Conservation (phyloP, 2,797 vertebrate genomes). For the Crocodylus rhombifer region DNA sequence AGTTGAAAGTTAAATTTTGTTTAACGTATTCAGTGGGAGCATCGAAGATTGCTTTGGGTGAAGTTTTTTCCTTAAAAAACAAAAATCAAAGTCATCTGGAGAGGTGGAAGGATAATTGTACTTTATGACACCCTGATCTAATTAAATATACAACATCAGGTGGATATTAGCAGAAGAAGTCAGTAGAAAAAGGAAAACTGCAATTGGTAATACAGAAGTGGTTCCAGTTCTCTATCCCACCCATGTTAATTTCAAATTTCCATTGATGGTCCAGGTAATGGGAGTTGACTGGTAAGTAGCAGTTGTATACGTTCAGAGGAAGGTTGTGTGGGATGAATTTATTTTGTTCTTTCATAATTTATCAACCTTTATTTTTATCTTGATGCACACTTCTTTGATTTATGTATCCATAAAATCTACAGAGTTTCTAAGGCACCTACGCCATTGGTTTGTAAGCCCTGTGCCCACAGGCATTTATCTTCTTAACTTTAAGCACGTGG, state of each 20-base stretch:
- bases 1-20: background rate
- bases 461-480: background rate
- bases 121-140: background rate
- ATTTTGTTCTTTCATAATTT: background rate
- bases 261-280: background rate
- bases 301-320: background rate
- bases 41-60: background rate
- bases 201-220: accelerated
- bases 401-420: background rate
- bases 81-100: background rate
- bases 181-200: accelerated
- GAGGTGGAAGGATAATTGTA: background rate
- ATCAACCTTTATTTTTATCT: background rate
- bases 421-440: accelerated
- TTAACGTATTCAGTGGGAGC: background rate
- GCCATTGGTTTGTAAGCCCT: background rate
- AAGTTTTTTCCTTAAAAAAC: background rate
- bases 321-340: background rate
- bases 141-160: background rate
- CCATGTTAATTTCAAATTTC: accelerated
- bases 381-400: background rate
- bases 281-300: accelerated
- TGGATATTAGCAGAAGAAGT: accelerated
- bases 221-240: accelerated
- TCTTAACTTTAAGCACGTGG: background rate